Evolutionary conservation across 2,113 vertebrate genomes (phyloP).

Genomic region (Salvelinus alpinus): DNA sequence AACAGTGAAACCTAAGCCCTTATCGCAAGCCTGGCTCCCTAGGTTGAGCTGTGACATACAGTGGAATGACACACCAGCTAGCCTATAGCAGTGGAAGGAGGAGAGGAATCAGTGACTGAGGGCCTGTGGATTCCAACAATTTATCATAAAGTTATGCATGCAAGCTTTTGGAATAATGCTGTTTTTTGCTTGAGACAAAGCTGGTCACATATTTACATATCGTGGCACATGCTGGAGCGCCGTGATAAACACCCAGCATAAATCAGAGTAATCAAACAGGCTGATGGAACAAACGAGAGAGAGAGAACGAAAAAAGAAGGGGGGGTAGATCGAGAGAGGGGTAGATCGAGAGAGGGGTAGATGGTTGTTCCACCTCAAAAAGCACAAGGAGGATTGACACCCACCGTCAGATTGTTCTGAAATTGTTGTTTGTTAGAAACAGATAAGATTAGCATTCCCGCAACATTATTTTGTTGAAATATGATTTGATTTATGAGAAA

Average conservation of each 20-base stretch:
- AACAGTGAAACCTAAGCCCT: constrained; percentile 1
- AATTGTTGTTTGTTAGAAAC: no score
- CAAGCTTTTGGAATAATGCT: constrained; percentile 31
- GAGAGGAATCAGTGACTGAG: constrained; percentile 1
- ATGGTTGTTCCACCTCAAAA: no score
- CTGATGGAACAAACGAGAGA: not conserved
- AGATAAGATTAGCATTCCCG: no score
- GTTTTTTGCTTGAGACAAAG: constrained; percentile 52
- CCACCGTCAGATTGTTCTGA: no score
- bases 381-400: no score
- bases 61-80: not conserved
- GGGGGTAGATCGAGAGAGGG: no score
- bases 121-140: not conserved
- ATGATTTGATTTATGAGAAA: no score
- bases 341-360: not conserved
- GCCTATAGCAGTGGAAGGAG: no score
- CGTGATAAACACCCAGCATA: constrained; percentile 57
- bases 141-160: constrained; percentile 32
- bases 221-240: constrained; percentile 33
- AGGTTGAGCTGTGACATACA: not conserved
- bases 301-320: not conserved
- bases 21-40: not conserved
- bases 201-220: constrained; percentile 61
- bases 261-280: constrained; percentile 47
- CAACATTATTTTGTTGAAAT: no score